phyloP scores from a whole-genome alignment of 2,888 invertebrate species.

The Crocallis elinguaria region DNA sequence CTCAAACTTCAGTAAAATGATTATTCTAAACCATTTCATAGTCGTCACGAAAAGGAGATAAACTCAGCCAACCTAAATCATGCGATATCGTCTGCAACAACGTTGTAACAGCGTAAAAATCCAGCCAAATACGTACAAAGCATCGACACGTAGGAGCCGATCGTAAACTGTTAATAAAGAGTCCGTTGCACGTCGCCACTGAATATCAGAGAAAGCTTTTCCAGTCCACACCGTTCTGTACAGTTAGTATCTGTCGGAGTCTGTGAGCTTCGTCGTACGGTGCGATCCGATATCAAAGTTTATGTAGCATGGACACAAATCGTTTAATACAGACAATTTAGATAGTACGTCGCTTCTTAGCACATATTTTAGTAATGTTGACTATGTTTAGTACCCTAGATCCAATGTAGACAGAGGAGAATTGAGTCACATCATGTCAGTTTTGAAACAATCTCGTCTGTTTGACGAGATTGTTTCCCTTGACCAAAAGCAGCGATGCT shows the following conservation, averaged over 20 bases:
- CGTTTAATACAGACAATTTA: too few species aligned
- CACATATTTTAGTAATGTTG: too few species aligned
- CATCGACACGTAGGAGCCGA: constrained; percentile 45
- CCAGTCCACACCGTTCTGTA: constrained; percentile 40
- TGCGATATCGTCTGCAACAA: not conserved
- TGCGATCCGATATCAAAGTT: constrained; percentile 5
- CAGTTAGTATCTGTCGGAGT: constrained; percentile 34
- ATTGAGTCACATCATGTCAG: too few species aligned
- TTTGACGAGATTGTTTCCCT: too few species aligned
- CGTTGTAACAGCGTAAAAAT: constrained; percentile 9
- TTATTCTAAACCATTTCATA: not conserved
- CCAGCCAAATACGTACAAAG: constrained; percentile 34
- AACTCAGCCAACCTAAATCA: constrained; percentile 12
- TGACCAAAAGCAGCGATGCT: too few species aligned
- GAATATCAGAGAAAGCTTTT: constrained; percentile 54
- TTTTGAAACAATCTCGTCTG: too few species aligned
- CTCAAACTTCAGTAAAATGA: too few species aligned
- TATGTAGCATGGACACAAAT: too few species aligned
- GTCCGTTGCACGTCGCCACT: constrained; percentile 50
- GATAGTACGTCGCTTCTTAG: too few species aligned
- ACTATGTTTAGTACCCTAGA: too few species aligned
- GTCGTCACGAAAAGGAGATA: constrained; percentile 2
- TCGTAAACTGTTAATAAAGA: constrained; percentile 57
- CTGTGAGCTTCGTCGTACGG: not conserved
- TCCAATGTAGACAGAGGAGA: too few species aligned